Evolutionary conservation across 2,113 vertebrate species (phyloP).

Genomic region (Acrocephalus kingi): DNA sequence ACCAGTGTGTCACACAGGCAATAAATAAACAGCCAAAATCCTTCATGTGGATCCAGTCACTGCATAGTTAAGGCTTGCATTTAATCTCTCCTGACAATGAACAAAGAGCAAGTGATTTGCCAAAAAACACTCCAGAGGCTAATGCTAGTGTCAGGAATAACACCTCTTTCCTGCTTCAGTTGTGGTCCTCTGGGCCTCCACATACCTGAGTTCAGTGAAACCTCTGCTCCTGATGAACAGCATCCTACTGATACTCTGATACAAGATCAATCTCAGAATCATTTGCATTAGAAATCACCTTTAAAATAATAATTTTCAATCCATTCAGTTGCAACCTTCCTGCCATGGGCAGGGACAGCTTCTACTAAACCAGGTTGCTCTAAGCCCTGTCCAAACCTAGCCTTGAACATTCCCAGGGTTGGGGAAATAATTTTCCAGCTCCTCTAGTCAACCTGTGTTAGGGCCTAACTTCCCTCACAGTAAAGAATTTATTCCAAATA

Average conservation of each 20-base stretch:
- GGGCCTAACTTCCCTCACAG: neutral
- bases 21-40: neutral
- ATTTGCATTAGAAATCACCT: neutral
- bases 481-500: neutral
- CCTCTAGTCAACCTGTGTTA: neutral
- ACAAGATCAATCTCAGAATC: neutral
- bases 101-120: neutral
- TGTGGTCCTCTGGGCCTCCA: neutral
- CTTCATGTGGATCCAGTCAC: neutral
- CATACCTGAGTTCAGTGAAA: rapidly evolving
- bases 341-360: neutral
- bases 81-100: neutral
- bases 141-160: rapidly evolving
- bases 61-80: neutral
- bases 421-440: neutral
- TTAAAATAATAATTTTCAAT: neutral
- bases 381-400: neutral
- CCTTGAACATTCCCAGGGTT: neutral
- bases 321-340: neutral
- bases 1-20: neutral
- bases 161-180: neutral
- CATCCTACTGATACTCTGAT: neutral
- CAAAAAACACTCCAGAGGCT: neutral
- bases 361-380: neutral
- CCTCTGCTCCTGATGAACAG: neutral